These are phyloP conservation scores for Arvicola amphibius DNA, from an alignment of 2,797 vertebrate genomes.

Conservation along the genomic window DNA sequence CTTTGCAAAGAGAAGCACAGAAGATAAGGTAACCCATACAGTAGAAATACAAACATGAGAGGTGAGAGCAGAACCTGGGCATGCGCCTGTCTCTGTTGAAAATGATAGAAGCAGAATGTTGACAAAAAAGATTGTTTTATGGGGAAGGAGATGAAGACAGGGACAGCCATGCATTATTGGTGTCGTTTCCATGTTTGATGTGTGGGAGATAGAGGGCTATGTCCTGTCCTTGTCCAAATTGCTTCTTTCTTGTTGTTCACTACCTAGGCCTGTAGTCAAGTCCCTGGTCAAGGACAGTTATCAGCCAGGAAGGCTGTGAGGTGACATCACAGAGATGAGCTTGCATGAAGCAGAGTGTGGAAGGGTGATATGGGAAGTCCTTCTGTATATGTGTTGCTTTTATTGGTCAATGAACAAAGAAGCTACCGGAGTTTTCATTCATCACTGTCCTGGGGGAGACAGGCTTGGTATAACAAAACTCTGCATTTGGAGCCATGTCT, in stretches of 20 bases:
- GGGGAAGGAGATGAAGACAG: accelerated
- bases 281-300: background rate
- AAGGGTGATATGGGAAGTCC: too few species aligned
- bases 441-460: background rate
- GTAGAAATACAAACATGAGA: background rate
- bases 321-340: background rate
- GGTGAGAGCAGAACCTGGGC: too few species aligned
- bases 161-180: accelerated
- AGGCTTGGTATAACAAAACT: background rate
- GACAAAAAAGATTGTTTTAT: accelerated
- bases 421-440: background rate
- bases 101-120: background rate
- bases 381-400: too few species aligned
- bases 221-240: too few species aligned
- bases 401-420: too few species aligned
- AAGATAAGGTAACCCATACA: too few species aligned
- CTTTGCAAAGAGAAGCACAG: accelerated
- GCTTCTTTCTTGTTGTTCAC: background rate
- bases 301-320: background rate
- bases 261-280: background rate
- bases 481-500: background rate
- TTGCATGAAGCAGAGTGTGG: background rate
- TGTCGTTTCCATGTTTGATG: background rate
- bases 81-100: background rate
- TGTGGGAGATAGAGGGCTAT: background rate